Evolutionary conservation across 2,113 vertebrate species (phyloP).

Genomic region (Ptilorrhoa leucosticta): DNA sequence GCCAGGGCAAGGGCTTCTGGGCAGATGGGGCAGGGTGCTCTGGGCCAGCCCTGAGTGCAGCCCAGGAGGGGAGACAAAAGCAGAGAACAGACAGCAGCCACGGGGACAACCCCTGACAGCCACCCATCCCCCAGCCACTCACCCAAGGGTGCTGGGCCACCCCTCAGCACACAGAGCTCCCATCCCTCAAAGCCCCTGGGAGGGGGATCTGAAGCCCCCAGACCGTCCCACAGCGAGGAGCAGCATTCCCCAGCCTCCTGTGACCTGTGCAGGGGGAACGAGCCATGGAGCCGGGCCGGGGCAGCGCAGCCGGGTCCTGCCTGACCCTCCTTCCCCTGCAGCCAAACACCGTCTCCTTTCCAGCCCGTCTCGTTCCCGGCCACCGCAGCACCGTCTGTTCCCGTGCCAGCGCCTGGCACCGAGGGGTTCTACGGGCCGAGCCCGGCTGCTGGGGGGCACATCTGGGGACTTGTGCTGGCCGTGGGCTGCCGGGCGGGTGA

Average conservation of each 20-base stretch:
- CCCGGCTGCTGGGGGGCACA: fast-evolving
- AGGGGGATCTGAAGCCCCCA: neutral
- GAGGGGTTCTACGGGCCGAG: neutral
- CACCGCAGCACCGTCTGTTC: neutral
- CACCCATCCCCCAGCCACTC: neutral
- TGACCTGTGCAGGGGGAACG: neutral
- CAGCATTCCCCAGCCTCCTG: neutral
- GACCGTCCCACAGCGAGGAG: neutral
- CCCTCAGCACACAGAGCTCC: neutral
- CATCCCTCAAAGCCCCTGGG: fast-evolving
- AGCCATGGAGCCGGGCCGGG: neutral
- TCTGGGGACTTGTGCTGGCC: neutral
- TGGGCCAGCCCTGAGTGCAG: neutral
- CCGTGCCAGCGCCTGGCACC: neutral
- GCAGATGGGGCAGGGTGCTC: neutral
- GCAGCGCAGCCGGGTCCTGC: neutral
- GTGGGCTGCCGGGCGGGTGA: neutral
- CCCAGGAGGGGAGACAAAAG: neutral
- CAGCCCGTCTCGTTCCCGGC: neutral
- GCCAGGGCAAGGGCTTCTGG: neutral
- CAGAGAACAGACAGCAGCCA: neutral
- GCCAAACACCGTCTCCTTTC: neutral
- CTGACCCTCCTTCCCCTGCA: neutral
- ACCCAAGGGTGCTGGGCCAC: neutral
- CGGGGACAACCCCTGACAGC: neutral